Evolutionary conservation across 2,113 vertebrate genomes (phyloP).

Genomic region (Mirza zaza): DNA sequence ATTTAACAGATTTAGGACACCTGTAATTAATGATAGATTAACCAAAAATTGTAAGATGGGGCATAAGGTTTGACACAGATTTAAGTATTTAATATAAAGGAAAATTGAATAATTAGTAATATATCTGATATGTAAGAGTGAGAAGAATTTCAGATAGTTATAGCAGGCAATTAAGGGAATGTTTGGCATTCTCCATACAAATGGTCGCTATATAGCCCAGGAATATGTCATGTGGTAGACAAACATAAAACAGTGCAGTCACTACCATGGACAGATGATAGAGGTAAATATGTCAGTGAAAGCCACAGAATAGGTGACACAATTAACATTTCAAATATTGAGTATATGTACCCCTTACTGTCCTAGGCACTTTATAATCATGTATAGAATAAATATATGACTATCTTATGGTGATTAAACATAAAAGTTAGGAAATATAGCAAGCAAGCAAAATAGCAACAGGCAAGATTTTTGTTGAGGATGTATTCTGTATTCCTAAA

Average conservation of each 20-base stretch:
- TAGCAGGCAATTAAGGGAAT: neutral
- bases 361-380: neutral
- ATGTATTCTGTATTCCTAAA: neutral
- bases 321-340: neutral
- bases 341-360: neutral
- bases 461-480: neutral
- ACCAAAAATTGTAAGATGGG: neutral
- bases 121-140: neutral
- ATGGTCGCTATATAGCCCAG: neutral
- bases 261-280: neutral
- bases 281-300: neutral
- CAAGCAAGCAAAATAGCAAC: neutral
- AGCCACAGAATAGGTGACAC: neutral
- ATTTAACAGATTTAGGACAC: neutral
- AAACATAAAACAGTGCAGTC: neutral
- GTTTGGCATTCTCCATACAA: neutral
- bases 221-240: neutral
- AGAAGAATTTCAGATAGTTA: neutral
- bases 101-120: neutral
- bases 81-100: neutral
- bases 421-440: neutral
- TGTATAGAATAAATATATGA: neutral
- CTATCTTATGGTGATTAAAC: neutral
- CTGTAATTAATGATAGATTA: neutral
- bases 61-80: neutral